Evolutionary conservation across 2,113 vertebrate species (phyloP).

Genomic region (Euleptes europaea): DNA sequence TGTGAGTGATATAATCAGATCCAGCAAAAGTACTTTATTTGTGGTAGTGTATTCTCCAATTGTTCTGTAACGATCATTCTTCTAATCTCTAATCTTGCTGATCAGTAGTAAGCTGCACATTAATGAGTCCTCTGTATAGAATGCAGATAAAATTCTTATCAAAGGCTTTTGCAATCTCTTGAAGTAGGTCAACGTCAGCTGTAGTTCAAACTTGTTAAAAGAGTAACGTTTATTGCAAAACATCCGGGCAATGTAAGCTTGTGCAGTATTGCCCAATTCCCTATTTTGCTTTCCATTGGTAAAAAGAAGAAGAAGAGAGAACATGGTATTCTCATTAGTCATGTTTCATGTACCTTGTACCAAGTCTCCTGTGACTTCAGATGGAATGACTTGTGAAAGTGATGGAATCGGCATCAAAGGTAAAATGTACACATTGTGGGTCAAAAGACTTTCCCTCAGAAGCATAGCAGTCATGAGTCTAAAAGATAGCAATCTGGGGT

Average conservation of each 20-base stretch:
- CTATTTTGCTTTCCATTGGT: not conserved
- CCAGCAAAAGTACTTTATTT: not conserved
- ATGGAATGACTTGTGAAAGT: not conserved
- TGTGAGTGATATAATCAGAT: not conserved
- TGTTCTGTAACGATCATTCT: not conserved
- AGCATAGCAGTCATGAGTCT: not conserved
- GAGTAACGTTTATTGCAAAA: not conserved
- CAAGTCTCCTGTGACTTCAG: not conserved
- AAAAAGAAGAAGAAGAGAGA: too few relatives aligned
- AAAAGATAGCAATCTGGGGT: not conserved
- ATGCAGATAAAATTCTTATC: not conserved
- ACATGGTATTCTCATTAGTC: not conserved
- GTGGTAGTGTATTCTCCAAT: not conserved
- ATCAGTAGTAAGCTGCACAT: not conserved
- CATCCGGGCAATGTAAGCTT: not conserved
- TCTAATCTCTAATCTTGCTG: not conserved
- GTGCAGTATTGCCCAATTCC: not conserved
- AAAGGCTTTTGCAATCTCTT: not conserved
- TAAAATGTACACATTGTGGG: not conserved
- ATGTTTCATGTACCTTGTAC: not conserved
- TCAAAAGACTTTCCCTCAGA: not conserved
- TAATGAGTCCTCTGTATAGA: not conserved
- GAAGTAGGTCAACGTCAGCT: not conserved
- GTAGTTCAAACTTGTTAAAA: not conserved
- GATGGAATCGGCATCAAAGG: not conserved